Evolutionary conservation across 2,113 vertebrate genomes (phyloP).

Genomic region (Furnarius figulus): DNA sequence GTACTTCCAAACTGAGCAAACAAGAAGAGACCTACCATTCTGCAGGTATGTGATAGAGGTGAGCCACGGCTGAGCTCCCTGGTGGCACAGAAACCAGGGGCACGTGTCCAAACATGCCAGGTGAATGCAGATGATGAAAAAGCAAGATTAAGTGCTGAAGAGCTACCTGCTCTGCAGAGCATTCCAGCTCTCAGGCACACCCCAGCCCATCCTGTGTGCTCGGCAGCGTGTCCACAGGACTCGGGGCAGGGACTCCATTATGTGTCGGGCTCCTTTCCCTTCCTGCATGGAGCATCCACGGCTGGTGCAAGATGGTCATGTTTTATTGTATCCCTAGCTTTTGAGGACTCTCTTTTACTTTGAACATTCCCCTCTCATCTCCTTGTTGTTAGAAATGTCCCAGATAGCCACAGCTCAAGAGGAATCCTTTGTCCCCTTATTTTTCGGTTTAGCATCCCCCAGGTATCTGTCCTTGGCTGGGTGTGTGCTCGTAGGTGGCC

Average conservation of each 20-base stretch:
- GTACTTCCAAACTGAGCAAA: conserved; percentile 36
- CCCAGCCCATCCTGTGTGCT: background rate
- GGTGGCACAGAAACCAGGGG: conserved; percentile 25
- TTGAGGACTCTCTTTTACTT: background rate
- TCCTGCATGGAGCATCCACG: rapidly evolving
- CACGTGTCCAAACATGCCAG: conserved; percentile 56
- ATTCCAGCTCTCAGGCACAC: conserved; percentile 57
- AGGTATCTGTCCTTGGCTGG: background rate
- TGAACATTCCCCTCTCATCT: background rate
- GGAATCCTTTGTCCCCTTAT: background rate
- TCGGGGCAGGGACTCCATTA: conserved; percentile 5
- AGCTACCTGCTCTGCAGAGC: conserved; percentile 55
- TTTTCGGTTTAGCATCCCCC: background rate
- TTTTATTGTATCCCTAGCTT: background rate
- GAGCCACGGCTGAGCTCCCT: conserved; percentile 7
- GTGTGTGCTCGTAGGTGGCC: background rate
- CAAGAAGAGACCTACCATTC: conserved; percentile 17
- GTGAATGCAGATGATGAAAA: conserved; percentile 34
- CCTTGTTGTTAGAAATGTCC: background rate
- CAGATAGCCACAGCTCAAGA: background rate
- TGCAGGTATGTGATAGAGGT: conserved; percentile 2
- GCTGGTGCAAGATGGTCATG: rapidly evolving
- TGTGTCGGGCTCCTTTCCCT: background rate
- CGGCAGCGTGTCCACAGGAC: background rate
- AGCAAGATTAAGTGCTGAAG: conserved; percentile 46